Evolutionary conservation across 2,113 vertebrate species (phyloP).

Genomic region (Cynoglossus semilaevis): DNA sequence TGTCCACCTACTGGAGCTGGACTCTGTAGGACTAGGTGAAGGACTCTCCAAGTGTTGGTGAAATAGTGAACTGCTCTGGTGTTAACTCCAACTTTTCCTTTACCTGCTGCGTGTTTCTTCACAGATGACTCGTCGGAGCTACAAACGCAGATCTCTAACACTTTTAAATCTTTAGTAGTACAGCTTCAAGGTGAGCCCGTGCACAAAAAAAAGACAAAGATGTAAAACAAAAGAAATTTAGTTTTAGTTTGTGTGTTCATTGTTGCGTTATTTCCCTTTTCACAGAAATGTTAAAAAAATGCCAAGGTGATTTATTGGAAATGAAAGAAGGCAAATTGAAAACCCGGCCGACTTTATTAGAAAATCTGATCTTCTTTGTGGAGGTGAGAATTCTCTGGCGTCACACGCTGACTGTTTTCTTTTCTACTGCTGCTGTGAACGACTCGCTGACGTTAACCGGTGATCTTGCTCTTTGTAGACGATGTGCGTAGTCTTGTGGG

Average conservation of each 20-base stretch:
- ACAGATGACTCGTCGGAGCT: constrained; percentile 89
- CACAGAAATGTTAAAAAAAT: constrained; percentile 87
- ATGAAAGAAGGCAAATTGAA: constrained; percentile 83
- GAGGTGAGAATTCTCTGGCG: constrained; percentile 79
- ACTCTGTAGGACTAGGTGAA: constrained; percentile 86
- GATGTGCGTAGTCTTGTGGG: constrained; percentile 86
- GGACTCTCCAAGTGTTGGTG: background rate
- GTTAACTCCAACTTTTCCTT: background rate
- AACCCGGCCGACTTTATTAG: constrained; percentile 83
- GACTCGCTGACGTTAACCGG: background rate
- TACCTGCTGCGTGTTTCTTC: constrained; percentile 24
- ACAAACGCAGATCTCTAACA: constrained; percentile 89
- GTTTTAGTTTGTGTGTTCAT: background rate
- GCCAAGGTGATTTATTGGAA: constrained; percentile 91
- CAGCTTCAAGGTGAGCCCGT: constrained; percentile 87
- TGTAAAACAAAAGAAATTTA: too few species aligned
- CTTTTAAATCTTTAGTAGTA: constrained; percentile 86
- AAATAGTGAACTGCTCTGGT: background rate
- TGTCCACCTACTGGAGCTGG: constrained; percentile 88
- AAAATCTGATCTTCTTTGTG: constrained; percentile 94
- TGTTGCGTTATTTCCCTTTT: constrained; percentile 15
- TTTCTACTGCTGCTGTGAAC: too few species aligned
- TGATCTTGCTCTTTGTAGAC: constrained; percentile 73
- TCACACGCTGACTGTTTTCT: background rate
- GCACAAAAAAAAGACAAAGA: background rate